phyloP scores from a whole-genome alignment of 2,888 invertebrate species.

The Limnephilus lunatus region DNA sequence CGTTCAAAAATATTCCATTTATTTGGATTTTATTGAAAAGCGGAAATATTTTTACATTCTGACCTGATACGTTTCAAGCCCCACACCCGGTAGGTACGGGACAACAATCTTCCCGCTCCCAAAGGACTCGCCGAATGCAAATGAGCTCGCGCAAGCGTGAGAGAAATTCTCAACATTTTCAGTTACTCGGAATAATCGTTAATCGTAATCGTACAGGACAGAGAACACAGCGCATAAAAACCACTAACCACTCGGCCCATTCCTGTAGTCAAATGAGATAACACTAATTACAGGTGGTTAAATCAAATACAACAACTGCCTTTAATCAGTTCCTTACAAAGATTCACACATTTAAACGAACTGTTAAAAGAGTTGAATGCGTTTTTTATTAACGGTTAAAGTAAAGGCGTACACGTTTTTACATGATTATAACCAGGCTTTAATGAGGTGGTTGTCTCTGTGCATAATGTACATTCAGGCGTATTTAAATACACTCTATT shows the following conservation, averaged over 20 bases:
- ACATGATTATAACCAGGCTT: background rate
- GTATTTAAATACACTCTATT: background rate
- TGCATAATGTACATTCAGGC: background rate
- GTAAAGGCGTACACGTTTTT: background rate
- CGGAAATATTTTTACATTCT: too few species aligned
- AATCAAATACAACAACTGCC: background rate
- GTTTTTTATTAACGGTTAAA: background rate
- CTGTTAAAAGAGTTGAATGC: background rate
- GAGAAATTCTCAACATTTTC: conserved; percentile 6
- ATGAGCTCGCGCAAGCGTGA: conserved; percentile 4
- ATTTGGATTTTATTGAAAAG: too few species aligned
- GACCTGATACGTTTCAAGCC: background rate
- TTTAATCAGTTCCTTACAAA: background rate
- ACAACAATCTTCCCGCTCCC: background rate
- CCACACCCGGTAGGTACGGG: background rate
- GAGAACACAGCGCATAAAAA: background rate
- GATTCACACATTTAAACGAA: background rate
- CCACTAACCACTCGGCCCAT: background rate
- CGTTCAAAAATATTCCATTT: too few species aligned
- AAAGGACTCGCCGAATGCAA: conserved; percentile 23
- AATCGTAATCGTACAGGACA: background rate
- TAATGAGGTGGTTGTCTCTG: background rate
- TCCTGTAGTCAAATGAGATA: background rate
- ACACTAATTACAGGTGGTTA: background rate
- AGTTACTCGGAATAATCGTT: background rate